phyloP scores from a whole-genome alignment of 2,888 invertebrate genomes.

The Pollenia angustigena region DNA sequence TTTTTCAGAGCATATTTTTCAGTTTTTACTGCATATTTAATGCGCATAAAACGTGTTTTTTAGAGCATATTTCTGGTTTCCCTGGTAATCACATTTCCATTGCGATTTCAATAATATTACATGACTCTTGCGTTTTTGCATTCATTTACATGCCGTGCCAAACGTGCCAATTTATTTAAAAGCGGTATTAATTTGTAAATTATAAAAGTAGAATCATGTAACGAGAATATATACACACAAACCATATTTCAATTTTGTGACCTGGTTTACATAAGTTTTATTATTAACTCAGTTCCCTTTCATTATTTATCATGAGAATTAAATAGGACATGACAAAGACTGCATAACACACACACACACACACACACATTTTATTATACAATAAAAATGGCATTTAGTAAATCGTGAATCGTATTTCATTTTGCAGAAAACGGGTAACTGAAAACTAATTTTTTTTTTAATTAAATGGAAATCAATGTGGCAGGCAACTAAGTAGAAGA shows the following conservation, averaged over 20 bases:
- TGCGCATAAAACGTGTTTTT: too few species aligned
- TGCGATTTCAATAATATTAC: background rate
- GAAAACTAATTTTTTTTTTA: too few species aligned
- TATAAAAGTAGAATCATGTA: slow-evolving; percentile 21
- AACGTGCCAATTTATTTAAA: slow-evolving; percentile 47
- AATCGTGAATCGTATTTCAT: background rate
- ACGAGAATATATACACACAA: background rate
- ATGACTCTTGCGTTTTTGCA: background rate
- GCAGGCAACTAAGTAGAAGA: background rate
- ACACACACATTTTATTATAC: background rate
- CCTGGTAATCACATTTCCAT: too few species aligned
- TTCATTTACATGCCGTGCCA: slow-evolving; percentile 17
- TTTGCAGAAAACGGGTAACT: background rate
- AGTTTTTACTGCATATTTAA: too few species aligned
- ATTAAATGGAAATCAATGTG: slow-evolving; percentile 21
- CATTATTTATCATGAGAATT: slow-evolving; percentile 42
- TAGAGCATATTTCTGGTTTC: too few species aligned
- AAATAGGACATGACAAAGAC: slow-evolving; percentile 10
- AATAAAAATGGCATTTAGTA: background rate
- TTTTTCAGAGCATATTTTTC: too few species aligned
- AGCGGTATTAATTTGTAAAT: slow-evolving; percentile 34
- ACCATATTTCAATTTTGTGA: slow-evolving; percentile 24
- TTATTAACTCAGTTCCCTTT: slow-evolving; percentile 13
- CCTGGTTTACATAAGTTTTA: slow-evolving; percentile 59
- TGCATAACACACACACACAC: background rate